These are phyloP conservation scores for Chrysolina oricalcia DNA, from an alignment of 2,888 invertebrate species.

Conservation along the genomic window DNA sequence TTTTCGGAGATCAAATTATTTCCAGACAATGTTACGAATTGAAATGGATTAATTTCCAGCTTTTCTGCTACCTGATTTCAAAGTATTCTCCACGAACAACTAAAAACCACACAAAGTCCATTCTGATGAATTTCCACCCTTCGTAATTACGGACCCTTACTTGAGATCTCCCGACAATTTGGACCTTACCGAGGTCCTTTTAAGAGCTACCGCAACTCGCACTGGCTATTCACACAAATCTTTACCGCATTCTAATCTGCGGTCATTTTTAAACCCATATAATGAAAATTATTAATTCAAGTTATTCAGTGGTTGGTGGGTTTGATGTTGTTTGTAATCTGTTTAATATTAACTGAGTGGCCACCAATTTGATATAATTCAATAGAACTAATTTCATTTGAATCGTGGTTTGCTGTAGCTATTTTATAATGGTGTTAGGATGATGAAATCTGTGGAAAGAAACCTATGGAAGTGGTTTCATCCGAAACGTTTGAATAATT, in stretches of 20 bases:
- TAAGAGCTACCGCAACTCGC: slow-evolving; percentile 52
- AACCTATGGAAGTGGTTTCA: too few species aligned
- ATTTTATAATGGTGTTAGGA: background rate
- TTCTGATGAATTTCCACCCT: slow-evolving; percentile 70
- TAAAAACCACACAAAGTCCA: slow-evolving; percentile 64
- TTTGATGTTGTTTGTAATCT: slow-evolving; percentile 39
- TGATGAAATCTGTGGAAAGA: background rate
- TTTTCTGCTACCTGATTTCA: slow-evolving; percentile 57
- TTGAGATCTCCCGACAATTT: slow-evolving; percentile 46
- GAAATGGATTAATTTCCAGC: slow-evolving; percentile 59
- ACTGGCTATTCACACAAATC: slow-evolving; percentile 48
- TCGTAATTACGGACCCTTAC: slow-evolving; percentile 66
- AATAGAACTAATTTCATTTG: slow-evolving; percentile 43
- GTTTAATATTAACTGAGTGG: slow-evolving; percentile 43
- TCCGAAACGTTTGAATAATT: too few species aligned
- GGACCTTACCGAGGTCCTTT: slow-evolving; percentile 53
- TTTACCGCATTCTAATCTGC: slow-evolving; percentile 43
- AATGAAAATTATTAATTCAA: slow-evolving; percentile 59
- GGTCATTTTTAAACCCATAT: slow-evolving; percentile 58
- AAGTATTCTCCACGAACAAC: slow-evolving; percentile 52
- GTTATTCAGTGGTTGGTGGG: slow-evolving; percentile 46
- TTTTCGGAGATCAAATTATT: slow-evolving; percentile 43
- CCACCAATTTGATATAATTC: slow-evolving; percentile 38
- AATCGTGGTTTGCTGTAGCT: slow-evolving; percentile 30
- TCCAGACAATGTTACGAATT: slow-evolving; percentile 61